phyloP scores from a whole-genome alignment of 2,888 invertebrate species.

The Seira sanloemensis region DNA sequence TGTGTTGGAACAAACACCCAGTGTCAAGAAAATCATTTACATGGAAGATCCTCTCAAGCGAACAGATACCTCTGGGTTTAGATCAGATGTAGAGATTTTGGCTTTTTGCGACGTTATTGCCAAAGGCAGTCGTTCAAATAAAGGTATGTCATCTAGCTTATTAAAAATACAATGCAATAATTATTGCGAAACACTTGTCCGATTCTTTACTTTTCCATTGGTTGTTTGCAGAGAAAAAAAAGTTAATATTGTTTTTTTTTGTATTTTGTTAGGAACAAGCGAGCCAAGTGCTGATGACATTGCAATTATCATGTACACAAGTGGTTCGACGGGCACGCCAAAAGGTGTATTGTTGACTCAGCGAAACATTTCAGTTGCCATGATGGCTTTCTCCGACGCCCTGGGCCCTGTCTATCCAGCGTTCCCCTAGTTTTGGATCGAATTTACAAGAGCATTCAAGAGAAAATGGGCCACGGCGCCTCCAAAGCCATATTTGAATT shows the following conservation, averaged over 20 bases:
- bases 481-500: slow-evolving; percentile 93
- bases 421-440: slow-evolving; percentile 98
- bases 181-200: too few relatives aligned
- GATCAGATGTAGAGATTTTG: slow-evolving; percentile 84
- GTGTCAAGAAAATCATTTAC: slow-evolving; percentile 87
- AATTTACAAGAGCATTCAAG: slow-evolving; percentile 97
- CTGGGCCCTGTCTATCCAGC: slow-evolving; percentile 82
- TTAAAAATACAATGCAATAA: too few relatives aligned
- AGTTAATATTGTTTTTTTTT: background rate
- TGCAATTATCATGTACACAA: slow-evolving; percentile 99
- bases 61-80: slow-evolving; percentile 84
- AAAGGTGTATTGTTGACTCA: slow-evolving; percentile 92
- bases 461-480: slow-evolving; percentile 90
- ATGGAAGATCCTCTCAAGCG: slow-evolving; percentile 91
- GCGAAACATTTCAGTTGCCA: slow-evolving; percentile 86
- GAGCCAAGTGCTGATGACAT: slow-evolving; percentile 85
- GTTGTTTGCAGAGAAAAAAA: too few relatives aligned
- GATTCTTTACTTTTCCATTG: too few relatives aligned
- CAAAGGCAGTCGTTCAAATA: slow-evolving; percentile 76
- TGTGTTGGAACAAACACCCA: slow-evolving; percentile 84
- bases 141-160: slow-evolving; percentile 67
- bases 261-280: slow-evolving; percentile 77
- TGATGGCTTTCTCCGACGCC: slow-evolving; percentile 88
- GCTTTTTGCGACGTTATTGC: slow-evolving; percentile 85
- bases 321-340: slow-evolving; percentile 96